Evolutionary conservation across 2,888 invertebrate genomes (phyloP).

Genomic region (Leptarthrus brevirostris): DNA sequence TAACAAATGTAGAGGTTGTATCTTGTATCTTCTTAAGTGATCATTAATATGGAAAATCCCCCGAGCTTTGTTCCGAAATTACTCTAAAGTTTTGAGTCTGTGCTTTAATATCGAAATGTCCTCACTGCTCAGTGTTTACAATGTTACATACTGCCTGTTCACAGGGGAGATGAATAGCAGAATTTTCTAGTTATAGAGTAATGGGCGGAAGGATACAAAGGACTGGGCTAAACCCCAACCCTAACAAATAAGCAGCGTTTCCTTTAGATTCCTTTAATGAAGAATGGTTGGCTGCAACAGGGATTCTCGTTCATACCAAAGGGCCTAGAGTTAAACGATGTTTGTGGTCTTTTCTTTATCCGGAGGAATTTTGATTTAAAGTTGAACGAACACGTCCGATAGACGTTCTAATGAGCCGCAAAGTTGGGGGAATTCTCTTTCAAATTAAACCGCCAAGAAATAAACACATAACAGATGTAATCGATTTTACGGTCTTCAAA

Average conservation of each 20-base stretch:
- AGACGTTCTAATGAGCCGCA: conserved; percentile 4
- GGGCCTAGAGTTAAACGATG: not conserved
- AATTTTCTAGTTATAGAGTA: conserved; percentile 5
- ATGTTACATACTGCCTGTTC: not conserved
- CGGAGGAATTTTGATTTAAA: conserved; percentile 12
- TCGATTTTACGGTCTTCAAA: conserved; percentile 1
- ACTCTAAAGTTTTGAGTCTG: not conserved
- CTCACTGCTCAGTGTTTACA: not conserved
- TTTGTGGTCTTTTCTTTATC: conserved; percentile 13
- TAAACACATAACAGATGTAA: not conserved
- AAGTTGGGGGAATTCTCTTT: not conserved
- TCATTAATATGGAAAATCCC: conserved; percentile 49
- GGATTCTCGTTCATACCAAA: not conserved
- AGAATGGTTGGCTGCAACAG: not conserved
- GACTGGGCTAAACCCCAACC: not conserved
- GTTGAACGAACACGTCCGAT: not conserved
- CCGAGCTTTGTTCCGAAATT: conserved; percentile 12
- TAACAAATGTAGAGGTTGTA: conserved; percentile 34
- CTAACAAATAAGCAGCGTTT: conserved; percentile 1
- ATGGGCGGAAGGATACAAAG: not conserved
- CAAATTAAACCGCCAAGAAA: not conserved
- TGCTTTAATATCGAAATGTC: not conserved
- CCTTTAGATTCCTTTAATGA: conserved; percentile 12
- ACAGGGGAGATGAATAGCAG: conserved; percentile 1
- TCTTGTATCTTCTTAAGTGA: conserved; percentile 36